A percentile compares a stretch with the other conserved stretches of the same genome.
Evolutionary conservation across 2,113 vertebrate species (phyloP).

Genomic region (Pseudorasbora parva): DNA sequence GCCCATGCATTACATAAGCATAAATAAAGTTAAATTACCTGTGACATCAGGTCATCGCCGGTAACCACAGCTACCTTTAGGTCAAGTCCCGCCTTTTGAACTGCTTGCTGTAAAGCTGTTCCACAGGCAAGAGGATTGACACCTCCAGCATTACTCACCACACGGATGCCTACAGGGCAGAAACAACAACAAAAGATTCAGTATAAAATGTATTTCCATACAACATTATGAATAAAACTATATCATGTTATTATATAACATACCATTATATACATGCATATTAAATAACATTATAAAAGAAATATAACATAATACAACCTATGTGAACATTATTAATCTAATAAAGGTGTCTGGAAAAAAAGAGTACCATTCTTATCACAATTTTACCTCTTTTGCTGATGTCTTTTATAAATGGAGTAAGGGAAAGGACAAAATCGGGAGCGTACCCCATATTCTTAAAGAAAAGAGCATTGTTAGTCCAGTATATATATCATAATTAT

Average conservation of each 20-base stretch:
- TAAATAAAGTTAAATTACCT: slow-evolving; percentile 66
- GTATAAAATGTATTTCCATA: not conserved
- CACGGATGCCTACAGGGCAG: slow-evolving; percentile 77
- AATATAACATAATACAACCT: not conserved
- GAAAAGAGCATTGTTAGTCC: not conserved
- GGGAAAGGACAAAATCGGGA: slow-evolving; percentile 83
- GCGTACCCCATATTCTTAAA: slow-evolving; percentile 81
- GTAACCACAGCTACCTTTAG: slow-evolving; percentile 87
- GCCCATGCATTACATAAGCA: not conserved
- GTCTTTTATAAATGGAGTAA: slow-evolving; percentile 85
- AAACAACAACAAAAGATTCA: not conserved
- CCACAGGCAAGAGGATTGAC: slow-evolving; percentile 84
- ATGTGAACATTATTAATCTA: not conserved
- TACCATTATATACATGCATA: too few relatives aligned
- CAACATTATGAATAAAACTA: not conserved
- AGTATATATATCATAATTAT: not conserved
- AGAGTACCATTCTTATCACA: slow-evolving; percentile 28
- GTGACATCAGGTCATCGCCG: slow-evolving; percentile 85
- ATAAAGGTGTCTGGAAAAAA: not conserved
- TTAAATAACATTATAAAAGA: not conserved
- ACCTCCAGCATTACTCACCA: slow-evolving; percentile 85
- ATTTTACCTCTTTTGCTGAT: slow-evolving; percentile 82
- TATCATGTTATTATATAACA: too few relatives aligned
- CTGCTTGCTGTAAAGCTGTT: slow-evolving; percentile 78
- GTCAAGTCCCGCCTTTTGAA: slow-evolving; percentile 80